Conservation (phyloP, 2,888 invertebrate species). For the Drosophila anomalata region DNA sequence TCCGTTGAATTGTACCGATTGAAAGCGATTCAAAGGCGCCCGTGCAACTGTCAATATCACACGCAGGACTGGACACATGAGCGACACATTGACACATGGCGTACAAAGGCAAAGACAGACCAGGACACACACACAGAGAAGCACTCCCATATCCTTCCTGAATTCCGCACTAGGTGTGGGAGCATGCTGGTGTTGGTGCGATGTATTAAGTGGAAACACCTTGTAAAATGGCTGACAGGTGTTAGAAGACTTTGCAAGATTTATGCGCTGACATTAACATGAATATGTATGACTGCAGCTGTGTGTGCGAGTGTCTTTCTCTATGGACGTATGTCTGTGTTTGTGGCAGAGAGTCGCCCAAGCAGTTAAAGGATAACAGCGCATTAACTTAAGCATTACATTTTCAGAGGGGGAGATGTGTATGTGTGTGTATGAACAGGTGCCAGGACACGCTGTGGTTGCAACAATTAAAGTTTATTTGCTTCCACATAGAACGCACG, state of each 20-base stretch:
- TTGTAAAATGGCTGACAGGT: conserved; percentile 79
- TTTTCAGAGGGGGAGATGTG: conserved; percentile 31
- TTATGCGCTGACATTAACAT: conserved; percentile 79
- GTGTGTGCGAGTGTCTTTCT: conserved; percentile 26
- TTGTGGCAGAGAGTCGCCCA: conserved; percentile 57
- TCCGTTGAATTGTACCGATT: conserved; percentile 3
- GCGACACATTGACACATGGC: conserved; percentile 75
- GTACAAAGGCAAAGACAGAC: conserved; percentile 65
- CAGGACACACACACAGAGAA: conserved; percentile 29
- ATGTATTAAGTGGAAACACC: conserved; percentile 78
- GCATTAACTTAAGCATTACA: conserved; percentile 78
- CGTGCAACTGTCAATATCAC: conserved; percentile 76
- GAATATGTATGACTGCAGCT: conserved; percentile 73
- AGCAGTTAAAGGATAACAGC: conserved; percentile 79
- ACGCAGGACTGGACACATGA: conserved; percentile 76
- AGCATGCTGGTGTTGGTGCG: conserved; percentile 12
- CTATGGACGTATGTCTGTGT: conserved; percentile 25
- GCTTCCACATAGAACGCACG: conserved; percentile 60
- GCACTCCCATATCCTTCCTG: conserved; percentile 32
- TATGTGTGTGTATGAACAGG: conserved; percentile 45
- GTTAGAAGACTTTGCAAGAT: conserved; percentile 79
- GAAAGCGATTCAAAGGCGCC: conserved; percentile 36
- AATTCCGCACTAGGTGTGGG: conserved; percentile 20
- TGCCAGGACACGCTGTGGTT: conserved; percentile 72
- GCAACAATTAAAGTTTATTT: conserved; percentile 80